Evolutionary conservation across 2,888 invertebrate species (phyloP).

Genomic region (Chouioia cunea): DNA sequence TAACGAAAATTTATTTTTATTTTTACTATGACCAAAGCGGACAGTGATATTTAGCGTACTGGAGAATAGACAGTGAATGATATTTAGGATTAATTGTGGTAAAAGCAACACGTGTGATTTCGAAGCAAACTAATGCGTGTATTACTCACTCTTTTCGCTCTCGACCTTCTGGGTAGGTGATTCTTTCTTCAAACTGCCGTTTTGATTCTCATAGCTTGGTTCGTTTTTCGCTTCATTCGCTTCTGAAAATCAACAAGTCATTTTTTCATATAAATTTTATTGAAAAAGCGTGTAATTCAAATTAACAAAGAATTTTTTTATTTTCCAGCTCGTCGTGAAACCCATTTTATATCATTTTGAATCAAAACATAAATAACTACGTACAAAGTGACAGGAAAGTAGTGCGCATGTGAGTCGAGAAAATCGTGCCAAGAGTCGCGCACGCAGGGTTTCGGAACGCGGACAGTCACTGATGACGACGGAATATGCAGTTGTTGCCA

Average conservation of each 20-base stretch:
- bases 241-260: conserved; percentile 56
- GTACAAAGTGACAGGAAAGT: no score
- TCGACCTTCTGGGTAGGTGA: conserved; percentile 40
- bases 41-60: no score
- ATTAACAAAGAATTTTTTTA: no score
- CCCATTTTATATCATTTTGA: no score
- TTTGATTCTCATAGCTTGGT: conserved; percentile 57
- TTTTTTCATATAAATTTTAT: no score
- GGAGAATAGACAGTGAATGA: no score
- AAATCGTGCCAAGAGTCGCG: no score
- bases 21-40: conserved; percentile 6
- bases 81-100: conserved; percentile 4
- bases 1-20: not conserved
- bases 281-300: no score
- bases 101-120: conserved; percentile 18
- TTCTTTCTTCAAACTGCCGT: conserved; percentile 55
- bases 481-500: conserved; percentile 48
- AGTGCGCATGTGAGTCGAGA: no score
- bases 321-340: no score
- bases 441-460: conserved; percentile 51
- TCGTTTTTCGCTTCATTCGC: conserved; percentile 58
- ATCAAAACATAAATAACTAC: no score
- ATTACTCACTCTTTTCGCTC: conserved; percentile 56
- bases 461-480: conserved; percentile 55
- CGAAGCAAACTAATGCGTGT: conserved; percentile 6